Base-by-base conservation (phyloP, 2,888 invertebrate species). In the Oscheius sp. region DNA sequence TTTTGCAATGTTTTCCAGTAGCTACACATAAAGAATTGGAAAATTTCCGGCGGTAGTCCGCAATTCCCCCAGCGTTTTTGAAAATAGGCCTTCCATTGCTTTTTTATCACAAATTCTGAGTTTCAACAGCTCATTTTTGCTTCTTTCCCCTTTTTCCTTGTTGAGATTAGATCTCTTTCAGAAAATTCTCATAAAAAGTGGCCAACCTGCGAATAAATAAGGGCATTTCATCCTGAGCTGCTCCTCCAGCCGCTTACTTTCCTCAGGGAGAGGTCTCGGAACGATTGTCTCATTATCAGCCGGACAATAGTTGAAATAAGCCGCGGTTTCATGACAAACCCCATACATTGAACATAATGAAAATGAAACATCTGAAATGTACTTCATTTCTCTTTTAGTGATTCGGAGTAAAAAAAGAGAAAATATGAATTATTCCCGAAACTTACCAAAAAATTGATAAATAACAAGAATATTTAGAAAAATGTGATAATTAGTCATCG, bases 221-320 rank as follows among this genome's bases (percentile, higher is more conserved):
- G 66, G 66, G 21, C 66, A 66, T 27, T 66, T 66, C 29, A 52
- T 27, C 25, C 9, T 66, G 13, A 66, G 21, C 66, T 52, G 49
- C n/a, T 49, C 27, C 52, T 66, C 52, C 27, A 66, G 52, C 27
- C 52, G 66, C 3, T 21, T 13, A 27, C 52, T 52, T 29, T 66
- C 35, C 21, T 49, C 49, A 2, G 66, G 66, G 1, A 66, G 66
- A 27, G 66, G 52, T 9, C 27, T 18, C 0, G 66, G 66, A 49
- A 29, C 23, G 1, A 16, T 9, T 7, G 66, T 52, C 21, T 13
- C 25, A 66, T 66, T 66, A 16, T 13, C n/a, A 18, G 66, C 49
- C 13, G 66, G 66, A 52, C 66, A 66, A 35, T 66, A 66, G 27
- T 66, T 66, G 29, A 66, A 66, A 27, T 66, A 66, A 3, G 66